A percentile compares a stretch with the other conserved stretches of the same genome.
phyloP scores from a whole-genome alignment of 1,140 invertebrate species.

The Rhagoletis zephyria region DNA sequence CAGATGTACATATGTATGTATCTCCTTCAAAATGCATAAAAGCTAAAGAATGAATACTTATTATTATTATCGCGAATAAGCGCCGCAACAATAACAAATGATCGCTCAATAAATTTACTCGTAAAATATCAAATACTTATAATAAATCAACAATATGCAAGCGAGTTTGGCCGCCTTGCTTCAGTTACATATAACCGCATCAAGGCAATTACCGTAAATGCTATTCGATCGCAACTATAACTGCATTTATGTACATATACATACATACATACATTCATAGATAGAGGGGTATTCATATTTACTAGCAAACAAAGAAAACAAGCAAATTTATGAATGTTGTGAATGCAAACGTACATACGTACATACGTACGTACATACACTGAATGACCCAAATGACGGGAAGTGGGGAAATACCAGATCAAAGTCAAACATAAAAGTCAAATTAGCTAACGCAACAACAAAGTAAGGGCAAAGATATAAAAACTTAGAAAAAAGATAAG shows the following conservation, averaged over 20 bases:
- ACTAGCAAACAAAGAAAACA: background rate
- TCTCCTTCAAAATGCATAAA: too few relatives aligned
- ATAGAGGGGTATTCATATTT: too few relatives aligned
- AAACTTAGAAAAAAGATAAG: background rate
- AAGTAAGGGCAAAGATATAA: background rate
- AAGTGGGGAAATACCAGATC: conserved; percentile 32
- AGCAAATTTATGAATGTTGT: background rate
- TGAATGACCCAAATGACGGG: background rate
- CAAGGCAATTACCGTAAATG: background rate
- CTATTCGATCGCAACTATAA: background rate
- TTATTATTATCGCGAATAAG: too few relatives aligned
- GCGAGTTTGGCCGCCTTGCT: background rate
- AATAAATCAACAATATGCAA: background rate
- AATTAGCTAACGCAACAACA: background rate
- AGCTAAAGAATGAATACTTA: too few relatives aligned
- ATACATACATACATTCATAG: background rate
- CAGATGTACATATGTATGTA: too few relatives aligned
- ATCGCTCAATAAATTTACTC: too few relatives aligned
- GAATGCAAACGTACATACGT: too few relatives aligned
- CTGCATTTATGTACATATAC: background rate
- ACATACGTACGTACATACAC: background rate
- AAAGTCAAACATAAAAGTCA: conserved; percentile 34
- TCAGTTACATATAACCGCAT: background rate
- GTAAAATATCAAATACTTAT: too few relatives aligned
- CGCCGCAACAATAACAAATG: too few relatives aligned